These are phyloP conservation scores for Muscicapa adusta DNA, from an alignment of 2,113 vertebrate species.

Conservation along the genomic window DNA sequence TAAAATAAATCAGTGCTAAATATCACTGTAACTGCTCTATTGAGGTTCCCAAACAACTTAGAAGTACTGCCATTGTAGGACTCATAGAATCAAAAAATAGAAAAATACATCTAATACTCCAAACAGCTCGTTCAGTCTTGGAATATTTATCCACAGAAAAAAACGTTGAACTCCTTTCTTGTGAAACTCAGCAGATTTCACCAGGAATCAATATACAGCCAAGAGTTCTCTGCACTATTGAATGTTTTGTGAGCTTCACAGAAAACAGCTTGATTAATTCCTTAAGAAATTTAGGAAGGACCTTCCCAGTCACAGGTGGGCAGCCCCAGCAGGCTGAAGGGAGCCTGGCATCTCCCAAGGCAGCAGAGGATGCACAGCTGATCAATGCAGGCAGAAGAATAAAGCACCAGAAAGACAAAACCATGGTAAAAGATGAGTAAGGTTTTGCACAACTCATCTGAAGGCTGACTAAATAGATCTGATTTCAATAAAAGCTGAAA, in stretches of 20 bases:
- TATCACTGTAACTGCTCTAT: neutral
- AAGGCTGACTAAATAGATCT: neutral
- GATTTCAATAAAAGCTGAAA: neutral
- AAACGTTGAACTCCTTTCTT: neutral
- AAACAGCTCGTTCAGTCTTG: neutral
- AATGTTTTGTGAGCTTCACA: neutral
- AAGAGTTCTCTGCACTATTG: neutral
- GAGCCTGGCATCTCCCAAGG: neutral
- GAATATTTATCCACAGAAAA: neutral
- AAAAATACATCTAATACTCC: neutral
- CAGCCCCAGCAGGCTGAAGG: neutral
- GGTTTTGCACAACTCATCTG: neutral
- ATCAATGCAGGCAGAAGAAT: rapidly evolving
- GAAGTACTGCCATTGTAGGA: neutral
- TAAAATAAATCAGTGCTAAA: neutral
- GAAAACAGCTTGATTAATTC: neutral
- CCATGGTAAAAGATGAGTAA: neutral
- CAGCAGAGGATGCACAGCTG: neutral
- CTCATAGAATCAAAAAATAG: neutral
- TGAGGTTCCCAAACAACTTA: neutral
- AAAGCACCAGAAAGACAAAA: neutral
- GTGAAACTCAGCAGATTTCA: neutral
- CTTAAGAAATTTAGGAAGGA: neutral
- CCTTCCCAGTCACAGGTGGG: neutral
- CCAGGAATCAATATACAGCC: neutral